Conservation (phyloP, 2,113 vertebrate species). For the Promerops cafer region DNA sequence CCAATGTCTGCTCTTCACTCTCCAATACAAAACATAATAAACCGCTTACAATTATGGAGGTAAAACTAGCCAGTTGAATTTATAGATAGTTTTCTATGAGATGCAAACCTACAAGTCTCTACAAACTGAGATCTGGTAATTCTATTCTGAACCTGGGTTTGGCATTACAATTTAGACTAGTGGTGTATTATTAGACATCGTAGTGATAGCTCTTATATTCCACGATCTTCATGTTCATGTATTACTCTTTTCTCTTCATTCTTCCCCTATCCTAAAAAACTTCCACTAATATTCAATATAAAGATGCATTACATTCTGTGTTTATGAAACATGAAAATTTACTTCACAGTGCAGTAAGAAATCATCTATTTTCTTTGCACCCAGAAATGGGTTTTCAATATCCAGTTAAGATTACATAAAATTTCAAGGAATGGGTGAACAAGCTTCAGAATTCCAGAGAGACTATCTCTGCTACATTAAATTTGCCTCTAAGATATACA, state of each 20-base stretch:
- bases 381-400: background rate
- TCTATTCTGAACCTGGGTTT: background rate
- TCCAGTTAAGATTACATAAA: background rate
- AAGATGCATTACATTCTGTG: background rate
- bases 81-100: background rate
- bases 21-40: background rate
- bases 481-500: background rate
- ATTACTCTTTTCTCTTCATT: background rate
- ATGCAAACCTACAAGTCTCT: background rate
- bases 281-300: background rate
- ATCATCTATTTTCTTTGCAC: background rate
- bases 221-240: background rate
- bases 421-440: background rate
- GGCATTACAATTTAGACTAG: background rate
- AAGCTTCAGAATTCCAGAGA: background rate
- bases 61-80: background rate
- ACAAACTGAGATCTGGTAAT: background rate
- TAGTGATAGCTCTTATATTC: background rate
- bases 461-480: background rate
- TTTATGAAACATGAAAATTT: background rate
- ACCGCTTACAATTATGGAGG: background rate
- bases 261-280: background rate
- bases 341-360: background rate
- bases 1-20: background rate
- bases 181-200: background rate